Evolutionary conservation across 2,888 invertebrate genomes (phyloP), one percentile per base, ranked within the genome.

Genomic region (Drosophila maculinotata): DNA sequence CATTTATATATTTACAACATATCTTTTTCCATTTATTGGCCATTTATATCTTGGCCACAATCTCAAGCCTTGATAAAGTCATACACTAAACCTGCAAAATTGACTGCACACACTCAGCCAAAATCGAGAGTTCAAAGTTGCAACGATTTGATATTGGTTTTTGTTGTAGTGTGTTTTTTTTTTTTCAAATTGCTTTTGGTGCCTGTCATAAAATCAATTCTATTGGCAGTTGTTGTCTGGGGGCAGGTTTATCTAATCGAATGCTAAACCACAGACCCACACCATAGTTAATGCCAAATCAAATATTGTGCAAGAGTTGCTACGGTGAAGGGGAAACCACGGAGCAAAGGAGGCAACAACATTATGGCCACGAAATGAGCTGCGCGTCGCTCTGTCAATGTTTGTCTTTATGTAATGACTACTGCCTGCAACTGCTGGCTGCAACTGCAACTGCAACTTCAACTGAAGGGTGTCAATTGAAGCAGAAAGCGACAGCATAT

Each of bases 391-490:
- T 68, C 58, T 70, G 76, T 74, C 79, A 68, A 76, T 79, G 68
- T 74, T 53, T 77, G 64, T 68, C 52, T 81, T 79, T 79, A 79
- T 79, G 69, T 59, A 79, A 78, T 69, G 47, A 60, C 36, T 53
- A 38, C 58, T 54, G 57, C 42, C 51, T 49, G 20, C 58, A 39
- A 48, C 33, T 45, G 53, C 56, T 2, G 52, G 65, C 67, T 62
- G 53, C 48, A 66, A 48, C 74, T 60, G 57, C 67, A 33, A 59
- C 65, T 31, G 35, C 44, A 62, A 59, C 57, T 42, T 47, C 59
- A 41, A 38, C 44, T 42, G 53, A 64, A 87, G 82, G 87, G 82
- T 82, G 87, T 87, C 82, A 82, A 87, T 87, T 82, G 87, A 82
- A 79, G 82, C 82, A 87, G 86, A 82, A 82, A 82, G 76, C 68